Evolutionary conservation across 2,113 vertebrate genomes (phyloP), one percentile per base, ranked within the genome.

Genomic region (Pollachius pollachius): DNA sequence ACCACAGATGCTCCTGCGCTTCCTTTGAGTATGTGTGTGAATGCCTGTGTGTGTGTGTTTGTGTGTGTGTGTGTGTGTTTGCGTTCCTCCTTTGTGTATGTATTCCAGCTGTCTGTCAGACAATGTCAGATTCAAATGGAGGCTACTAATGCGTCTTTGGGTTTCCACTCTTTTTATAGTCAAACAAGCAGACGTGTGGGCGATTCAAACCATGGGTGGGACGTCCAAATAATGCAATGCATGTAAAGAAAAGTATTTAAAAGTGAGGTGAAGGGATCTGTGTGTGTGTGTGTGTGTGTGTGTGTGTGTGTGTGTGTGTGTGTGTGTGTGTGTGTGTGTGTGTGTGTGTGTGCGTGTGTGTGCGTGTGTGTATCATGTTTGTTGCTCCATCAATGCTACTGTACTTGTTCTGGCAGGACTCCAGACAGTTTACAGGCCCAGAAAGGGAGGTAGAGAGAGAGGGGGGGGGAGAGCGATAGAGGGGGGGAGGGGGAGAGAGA

Each of bases 1-100:
- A 90, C 86, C 89, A 85, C 87, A 89, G 84, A 89, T 87, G 84
- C 86, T 89, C 83, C 85, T 78, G 82, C 74, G 87, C 85, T 81
- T 86, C 77, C 86, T 90, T 87, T 85, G 84, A 85, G 84, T 74
- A 37, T 74, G 62, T 67, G 62, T 65, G 52, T 71, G 69, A 64
- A n/a, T 63, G 52, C 61, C 18, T 70, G 64, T 66, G 65, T 52
- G 19, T 66, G 52, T 79, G 78, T 77, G 75, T 71, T 61, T 65
- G 63, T 41, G 30, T 71, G 13, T 72, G 60, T 74, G 54, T 72
- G 62, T 67, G 63, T 62, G 37, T 71, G 69, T 67, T n/a, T 63
- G 37, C 61, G 30, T 68, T 62, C 56, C 21, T 56, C 11, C 52
- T 19, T 79, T 77, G 73, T 71, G 66, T 65, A 41, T 52, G 41